A percentile compares a stretch with the other conserved stretches of the same genome.
phyloP scores from a whole-genome alignment of 2,888 invertebrate genomes.

The Xestoiulus laeticollis region DNA sequence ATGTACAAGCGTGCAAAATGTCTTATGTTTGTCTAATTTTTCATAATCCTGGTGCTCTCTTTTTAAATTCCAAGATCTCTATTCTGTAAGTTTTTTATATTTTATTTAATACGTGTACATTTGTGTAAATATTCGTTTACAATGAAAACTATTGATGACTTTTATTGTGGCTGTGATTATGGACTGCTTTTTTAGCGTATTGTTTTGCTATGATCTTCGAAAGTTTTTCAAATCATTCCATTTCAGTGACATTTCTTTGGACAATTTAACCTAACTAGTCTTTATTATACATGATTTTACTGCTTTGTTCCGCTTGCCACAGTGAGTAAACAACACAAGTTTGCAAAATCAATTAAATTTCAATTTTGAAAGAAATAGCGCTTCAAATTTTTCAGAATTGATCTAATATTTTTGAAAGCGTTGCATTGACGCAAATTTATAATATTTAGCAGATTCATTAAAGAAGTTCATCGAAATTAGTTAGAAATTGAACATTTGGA shows the following conservation, averaged over 20 bases:
- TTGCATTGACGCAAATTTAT: neutral
- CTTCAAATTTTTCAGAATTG: neutral
- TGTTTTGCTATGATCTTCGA: neutral
- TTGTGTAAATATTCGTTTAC: slow-evolving; percentile 29
- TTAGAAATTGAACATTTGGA: too few relatives aligned
- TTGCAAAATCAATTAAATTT: neutral
- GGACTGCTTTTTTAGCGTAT: neutral
- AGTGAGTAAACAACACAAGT: neutral
- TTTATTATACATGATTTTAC: neutral
- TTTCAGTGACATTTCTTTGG: neutral
- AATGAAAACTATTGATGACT: slow-evolving; percentile 14
- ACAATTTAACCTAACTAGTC: neutral
- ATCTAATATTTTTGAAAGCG: neutral
- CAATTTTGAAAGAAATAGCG: neutral
- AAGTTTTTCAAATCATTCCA: neutral
- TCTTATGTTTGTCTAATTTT: neutral
- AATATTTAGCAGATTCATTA: too few relatives aligned
- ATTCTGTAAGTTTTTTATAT: slow-evolving; percentile 17
- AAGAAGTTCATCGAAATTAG: too few relatives aligned
- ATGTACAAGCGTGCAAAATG: neutral
- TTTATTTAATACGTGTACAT: slow-evolving; percentile 28
- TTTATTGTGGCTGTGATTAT: slow-evolving; percentile 23
- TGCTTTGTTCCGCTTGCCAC: neutral
- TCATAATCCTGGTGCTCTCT: neutral
- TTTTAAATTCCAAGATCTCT: neutral